Conservation (phyloP, 1,140 invertebrate species). For the Rhopalosiphum padi region DNA sequence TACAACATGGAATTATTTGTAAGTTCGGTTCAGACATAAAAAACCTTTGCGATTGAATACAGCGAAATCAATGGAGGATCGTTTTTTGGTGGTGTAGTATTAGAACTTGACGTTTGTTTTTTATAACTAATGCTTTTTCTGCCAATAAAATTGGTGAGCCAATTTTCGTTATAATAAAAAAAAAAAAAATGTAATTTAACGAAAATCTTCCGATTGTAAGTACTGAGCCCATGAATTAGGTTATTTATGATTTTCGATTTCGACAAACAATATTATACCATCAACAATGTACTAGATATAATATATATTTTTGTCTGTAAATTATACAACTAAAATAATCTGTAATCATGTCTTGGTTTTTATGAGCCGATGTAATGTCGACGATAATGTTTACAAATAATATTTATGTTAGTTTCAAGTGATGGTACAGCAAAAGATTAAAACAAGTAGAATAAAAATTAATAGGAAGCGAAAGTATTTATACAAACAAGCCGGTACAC, state of each 20-base stretch:
- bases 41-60: background rate
- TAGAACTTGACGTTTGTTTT: background rate
- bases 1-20: background rate
- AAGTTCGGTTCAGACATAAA: background rate
- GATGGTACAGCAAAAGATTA: background rate
- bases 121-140: background rate
- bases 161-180: background rate
- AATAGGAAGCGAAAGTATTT: background rate
- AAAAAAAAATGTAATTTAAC: background rate
- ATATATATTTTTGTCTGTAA: background rate
- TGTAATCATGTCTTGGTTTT: background rate
- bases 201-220: background rate
- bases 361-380: background rate
- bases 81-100: background rate
- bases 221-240: background rate
- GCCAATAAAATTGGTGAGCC: background rate
- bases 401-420: background rate
- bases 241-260: background rate
- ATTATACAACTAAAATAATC: background rate
- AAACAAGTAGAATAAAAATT: background rate
- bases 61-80: background rate
- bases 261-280: background rate
- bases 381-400: background rate
- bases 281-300: background rate
- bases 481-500: background rate